These are phyloP conservation scores for Pheosia gnoma DNA, from an alignment of 2,888 invertebrate genomes.

Conservation along the genomic window DNA sequence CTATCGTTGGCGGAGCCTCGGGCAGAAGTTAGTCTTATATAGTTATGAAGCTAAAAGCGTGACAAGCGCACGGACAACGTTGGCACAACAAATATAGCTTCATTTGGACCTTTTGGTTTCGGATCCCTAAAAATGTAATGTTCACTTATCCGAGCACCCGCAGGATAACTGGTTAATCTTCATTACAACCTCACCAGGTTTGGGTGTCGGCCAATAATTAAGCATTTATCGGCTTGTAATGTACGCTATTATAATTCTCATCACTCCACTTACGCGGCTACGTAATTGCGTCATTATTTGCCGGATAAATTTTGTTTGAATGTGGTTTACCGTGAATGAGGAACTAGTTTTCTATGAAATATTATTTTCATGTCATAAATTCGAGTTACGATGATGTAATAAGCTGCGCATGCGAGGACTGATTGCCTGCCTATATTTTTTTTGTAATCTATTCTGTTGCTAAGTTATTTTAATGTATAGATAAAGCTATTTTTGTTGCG, in stretches of 20 bases:
- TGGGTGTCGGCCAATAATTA: conserved; percentile 21
- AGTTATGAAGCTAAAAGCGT: too few relatives aligned
- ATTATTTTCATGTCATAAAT: conserved; percentile 25
- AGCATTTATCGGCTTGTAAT: background rate
- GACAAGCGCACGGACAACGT: too few relatives aligned
- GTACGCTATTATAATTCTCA: conserved; percentile 4
- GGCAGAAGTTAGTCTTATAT: too few relatives aligned
- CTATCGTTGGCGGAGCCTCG: too few relatives aligned
- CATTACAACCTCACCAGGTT: conserved; percentile 3
- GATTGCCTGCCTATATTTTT: background rate
- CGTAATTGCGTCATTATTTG: conserved; percentile 3
- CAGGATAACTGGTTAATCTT: background rate
- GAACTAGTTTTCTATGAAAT: conserved; percentile 34
- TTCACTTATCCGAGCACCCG: too few relatives aligned
- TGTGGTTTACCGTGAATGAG: conserved; percentile 39
- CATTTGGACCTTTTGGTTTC: too few relatives aligned
- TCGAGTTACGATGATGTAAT: conserved; percentile 1
- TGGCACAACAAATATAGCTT: too few relatives aligned
- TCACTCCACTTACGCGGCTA: conserved; percentile 7
- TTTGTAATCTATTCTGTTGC: background rate
- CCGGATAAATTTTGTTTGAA: conserved; percentile 11
- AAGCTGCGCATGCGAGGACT: background rate
- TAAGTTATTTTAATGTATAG: background rate
- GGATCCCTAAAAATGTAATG: too few relatives aligned
- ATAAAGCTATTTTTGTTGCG: too few relatives aligned